These are phyloP conservation scores for Umimayanthus chanpuru DNA, from an alignment of 92 coral and sea anemone species.

Conservation along the genomic window DNA sequence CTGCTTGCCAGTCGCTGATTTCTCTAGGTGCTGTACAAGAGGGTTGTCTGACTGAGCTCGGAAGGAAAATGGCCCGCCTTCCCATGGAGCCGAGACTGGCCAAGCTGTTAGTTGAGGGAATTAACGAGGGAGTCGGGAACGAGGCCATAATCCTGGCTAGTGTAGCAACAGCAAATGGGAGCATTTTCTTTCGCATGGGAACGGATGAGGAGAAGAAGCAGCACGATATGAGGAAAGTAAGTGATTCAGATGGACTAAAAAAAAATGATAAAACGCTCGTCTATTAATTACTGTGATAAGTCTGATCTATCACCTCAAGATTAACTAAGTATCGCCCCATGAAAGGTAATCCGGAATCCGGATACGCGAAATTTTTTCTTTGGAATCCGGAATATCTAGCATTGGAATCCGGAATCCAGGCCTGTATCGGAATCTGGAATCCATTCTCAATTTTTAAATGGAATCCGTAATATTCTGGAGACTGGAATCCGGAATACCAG, in stretches of 20 bases:
- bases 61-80: conserved; percentile 78
- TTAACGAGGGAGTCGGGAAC: conserved; percentile 73
- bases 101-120: conserved; percentile 81
- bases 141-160: conserved; percentile 78
- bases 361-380: too few species aligned
- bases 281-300: too few species aligned
- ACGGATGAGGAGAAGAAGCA: conserved; percentile 83
- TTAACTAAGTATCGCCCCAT: too few species aligned
- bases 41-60: conserved; percentile 77
- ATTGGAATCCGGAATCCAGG: too few species aligned
- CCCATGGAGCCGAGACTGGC: conserved; percentile 92
- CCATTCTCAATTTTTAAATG: too few species aligned
- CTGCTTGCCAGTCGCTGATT: conserved; percentile 64
- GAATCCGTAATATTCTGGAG: too few species aligned
- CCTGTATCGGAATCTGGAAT: too few species aligned
- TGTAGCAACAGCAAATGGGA: conserved; percentile 78
- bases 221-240: conserved; percentile 74
- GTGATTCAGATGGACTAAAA: neutral
- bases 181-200: conserved; percentile 92
- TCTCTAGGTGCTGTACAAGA: conserved; percentile 76
- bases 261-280: too few species aligned
- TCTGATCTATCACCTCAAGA: too few species aligned
- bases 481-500: too few species aligned
- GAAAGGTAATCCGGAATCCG: too few species aligned
- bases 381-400: too few species aligned